Evolutionary conservation across 2,113 vertebrate species (phyloP).

Genomic region (Alligator mississippiensis): DNA sequence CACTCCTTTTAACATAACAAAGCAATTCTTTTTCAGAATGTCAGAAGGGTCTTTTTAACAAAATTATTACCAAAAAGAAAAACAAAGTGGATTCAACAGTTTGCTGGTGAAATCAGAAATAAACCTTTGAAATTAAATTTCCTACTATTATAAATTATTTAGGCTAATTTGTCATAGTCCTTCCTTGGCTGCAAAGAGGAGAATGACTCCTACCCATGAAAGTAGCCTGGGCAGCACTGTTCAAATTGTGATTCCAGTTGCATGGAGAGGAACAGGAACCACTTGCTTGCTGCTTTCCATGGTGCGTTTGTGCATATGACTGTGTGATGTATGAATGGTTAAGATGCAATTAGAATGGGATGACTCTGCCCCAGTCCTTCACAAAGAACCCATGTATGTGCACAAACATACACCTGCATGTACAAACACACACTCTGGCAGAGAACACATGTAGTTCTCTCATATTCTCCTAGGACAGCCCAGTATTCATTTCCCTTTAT

Average conservation of each 20-base stretch:
- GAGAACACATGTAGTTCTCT: background rate
- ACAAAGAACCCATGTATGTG: too few species aligned
- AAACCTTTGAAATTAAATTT: background rate
- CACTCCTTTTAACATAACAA: slow-evolving; percentile 15
- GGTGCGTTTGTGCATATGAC: too few species aligned
- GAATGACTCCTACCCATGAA: background rate
- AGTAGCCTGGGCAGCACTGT: too few species aligned
- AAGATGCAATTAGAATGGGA: too few species aligned
- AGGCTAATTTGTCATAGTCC: background rate
- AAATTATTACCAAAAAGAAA: background rate
- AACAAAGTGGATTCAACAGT: slow-evolving; percentile 6
- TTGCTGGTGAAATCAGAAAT: slow-evolving; percentile 19
- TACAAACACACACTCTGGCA: too few species aligned
- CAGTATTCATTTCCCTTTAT: background rate
- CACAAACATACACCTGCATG: too few species aligned
- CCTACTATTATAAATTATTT: background rate
- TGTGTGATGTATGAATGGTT: too few species aligned
- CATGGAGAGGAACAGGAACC: too few species aligned
- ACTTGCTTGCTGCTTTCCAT: too few species aligned
- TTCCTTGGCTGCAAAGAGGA: background rate
- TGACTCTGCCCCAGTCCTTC: too few species aligned
- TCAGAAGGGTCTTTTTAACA: slow-evolving; percentile 16
- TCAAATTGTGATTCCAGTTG: too few species aligned
- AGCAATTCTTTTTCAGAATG: slow-evolving; percentile 7
- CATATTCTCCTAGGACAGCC: background rate